These are phyloP conservation scores for Rhadinocentrus ornatus DNA, from an alignment of 2,797 vertebrate species.

Conservation along the genomic window DNA sequence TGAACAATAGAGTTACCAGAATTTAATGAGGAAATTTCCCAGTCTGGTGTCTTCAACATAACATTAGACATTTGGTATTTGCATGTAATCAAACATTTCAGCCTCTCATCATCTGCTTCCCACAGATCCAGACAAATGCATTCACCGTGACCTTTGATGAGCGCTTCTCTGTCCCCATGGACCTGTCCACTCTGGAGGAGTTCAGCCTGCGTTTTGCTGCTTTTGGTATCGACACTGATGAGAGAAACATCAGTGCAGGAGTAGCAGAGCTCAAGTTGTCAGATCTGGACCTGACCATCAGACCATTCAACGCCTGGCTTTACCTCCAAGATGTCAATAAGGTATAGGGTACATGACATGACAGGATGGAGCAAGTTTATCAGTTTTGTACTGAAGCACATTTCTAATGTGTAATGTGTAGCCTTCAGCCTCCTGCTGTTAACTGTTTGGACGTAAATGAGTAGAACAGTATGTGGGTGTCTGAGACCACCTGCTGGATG, in stretches of 20 bases:
- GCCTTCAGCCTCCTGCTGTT: neutral
- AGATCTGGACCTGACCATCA: conserved; percentile 88
- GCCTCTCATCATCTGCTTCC: neutral
- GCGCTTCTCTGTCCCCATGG: conserved; percentile 90
- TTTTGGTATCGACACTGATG: conserved; percentile 90
- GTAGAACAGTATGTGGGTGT: conserved; percentile 6
- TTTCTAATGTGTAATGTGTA: neutral
- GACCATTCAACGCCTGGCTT: conserved; percentile 95
- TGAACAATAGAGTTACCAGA: neutral
- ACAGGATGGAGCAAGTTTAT: neutral
- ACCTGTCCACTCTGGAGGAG: conserved; percentile 86
- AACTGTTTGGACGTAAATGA: neutral
- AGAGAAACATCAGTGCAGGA: conserved; percentile 89
- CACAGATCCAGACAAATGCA: conserved; percentile 90
- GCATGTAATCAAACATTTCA: neutral
- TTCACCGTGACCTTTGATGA: conserved; percentile 93
- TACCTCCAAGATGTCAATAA: conserved; percentile 96
- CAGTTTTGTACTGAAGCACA: neutral
- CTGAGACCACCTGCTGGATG: conserved; percentile 47
- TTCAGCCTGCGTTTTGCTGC: conserved; percentile 91
- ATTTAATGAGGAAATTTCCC: neutral
- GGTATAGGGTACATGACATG: conserved; percentile 65
- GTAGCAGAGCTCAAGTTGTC: conserved; percentile 93
- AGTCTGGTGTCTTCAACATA: neutral
- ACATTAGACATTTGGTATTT: neutral